Conservation (phyloP, 2,113 vertebrate species). For the Junco hyemalis region DNA sequence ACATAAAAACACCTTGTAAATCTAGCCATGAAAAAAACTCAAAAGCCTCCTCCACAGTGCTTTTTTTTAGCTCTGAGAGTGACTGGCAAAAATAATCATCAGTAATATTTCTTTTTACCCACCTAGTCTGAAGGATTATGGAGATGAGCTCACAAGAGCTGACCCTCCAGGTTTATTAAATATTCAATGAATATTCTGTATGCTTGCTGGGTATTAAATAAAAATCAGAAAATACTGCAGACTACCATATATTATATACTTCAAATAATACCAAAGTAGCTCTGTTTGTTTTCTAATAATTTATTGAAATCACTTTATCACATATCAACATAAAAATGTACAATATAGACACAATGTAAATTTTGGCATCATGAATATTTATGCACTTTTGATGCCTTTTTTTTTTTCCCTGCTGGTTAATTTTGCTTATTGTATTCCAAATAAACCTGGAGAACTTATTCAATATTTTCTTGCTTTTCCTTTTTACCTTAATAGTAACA, state of each 20-base stretch:
- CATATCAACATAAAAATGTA: constrained; percentile 35
- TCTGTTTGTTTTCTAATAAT: constrained; percentile 55
- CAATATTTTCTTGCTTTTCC: not conserved
- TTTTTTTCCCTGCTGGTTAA: not conserved
- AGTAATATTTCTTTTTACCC: constrained; percentile 37
- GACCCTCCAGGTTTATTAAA: constrained; percentile 79
- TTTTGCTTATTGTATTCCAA: not conserved
- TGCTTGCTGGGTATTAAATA: constrained; percentile 61
- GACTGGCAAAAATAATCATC: not conserved
- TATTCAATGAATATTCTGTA: constrained; percentile 65
- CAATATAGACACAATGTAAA: constrained; percentile 9
- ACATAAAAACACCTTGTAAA: not conserved
- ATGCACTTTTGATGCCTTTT: constrained; percentile 4
- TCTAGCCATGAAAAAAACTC: not conserved
- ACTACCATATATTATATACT: constrained; percentile 36
- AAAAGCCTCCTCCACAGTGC: not conserved
- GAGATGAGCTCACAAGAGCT: constrained; percentile 74
- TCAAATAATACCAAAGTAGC: constrained; percentile 32
- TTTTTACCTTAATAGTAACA: not conserved
- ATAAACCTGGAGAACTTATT: not conserved
- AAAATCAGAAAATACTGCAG: constrained; percentile 53
- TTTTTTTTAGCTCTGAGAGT: not conserved
- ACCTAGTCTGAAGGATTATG: constrained; percentile 74
- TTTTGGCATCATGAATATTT: constrained; percentile 24
- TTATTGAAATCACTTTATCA: constrained; percentile 62